Conservation (phyloP, 2,888 invertebrate species). For the Gymnoscelis rufifasciata region DNA sequence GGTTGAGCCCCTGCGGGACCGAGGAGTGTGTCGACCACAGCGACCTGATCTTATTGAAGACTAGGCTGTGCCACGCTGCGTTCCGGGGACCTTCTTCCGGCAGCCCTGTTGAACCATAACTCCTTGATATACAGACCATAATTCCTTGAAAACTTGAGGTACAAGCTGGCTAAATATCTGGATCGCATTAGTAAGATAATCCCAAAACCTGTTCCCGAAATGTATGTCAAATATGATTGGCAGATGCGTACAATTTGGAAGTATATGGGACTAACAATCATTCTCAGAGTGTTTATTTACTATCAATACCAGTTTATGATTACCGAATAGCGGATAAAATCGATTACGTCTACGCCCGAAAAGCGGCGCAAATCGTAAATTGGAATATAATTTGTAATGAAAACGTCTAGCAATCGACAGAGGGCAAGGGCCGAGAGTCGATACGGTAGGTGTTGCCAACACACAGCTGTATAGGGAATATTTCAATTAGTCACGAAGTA, state of each 20-base stretch:
- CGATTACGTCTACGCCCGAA: conserved; percentile 23
- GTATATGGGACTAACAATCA: not conserved
- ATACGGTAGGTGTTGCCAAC: conserved; percentile 33
- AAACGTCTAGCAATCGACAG: conserved; percentile 51
- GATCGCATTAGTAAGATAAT: not conserved
- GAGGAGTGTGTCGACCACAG: conserved; percentile 89
- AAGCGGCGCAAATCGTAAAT: conserved; percentile 42
- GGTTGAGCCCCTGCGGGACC: conserved; percentile 88
- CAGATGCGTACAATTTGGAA: not conserved
- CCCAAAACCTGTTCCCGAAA: conserved; percentile 1
- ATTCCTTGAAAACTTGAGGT: not conserved
- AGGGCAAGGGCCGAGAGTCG: conserved; percentile 49
- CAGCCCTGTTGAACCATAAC: conserved; percentile 52
- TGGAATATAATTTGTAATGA: conserved; percentile 50
- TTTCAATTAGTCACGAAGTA: conserved; percentile 59
- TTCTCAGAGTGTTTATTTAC: conserved; percentile 9
- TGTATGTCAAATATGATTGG: conserved; percentile 3
- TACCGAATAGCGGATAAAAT: conserved; percentile 16
- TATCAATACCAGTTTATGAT: conserved; percentile 16
- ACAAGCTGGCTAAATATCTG: not conserved
- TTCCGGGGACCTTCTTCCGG: conserved; percentile 71
- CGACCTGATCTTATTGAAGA: conserved; percentile 93
- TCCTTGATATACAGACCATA: conserved; percentile 7
- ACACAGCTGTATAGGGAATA: conserved; percentile 64
- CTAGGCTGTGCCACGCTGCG: conserved; percentile 85